phyloP scores from a whole-genome alignment of 1,140 invertebrate genomes.

The Agraylea sexmaculata region DNA sequence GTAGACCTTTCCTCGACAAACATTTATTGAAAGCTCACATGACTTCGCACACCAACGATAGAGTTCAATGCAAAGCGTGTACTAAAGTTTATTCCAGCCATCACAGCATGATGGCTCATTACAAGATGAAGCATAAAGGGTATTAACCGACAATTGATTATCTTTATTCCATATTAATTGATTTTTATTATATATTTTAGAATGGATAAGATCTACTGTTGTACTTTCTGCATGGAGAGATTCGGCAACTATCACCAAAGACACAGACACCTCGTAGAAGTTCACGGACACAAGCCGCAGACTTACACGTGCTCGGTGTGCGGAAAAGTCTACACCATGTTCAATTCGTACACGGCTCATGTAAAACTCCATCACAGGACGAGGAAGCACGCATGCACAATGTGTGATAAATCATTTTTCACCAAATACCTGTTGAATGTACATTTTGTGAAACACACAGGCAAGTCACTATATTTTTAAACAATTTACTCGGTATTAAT shows the following conservation, averaged over 20 bases:
- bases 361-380: conserved; percentile 2
- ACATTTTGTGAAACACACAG: conserved; percentile 11
- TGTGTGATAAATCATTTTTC: conserved; percentile 9
- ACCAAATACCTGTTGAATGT: conserved; percentile 1
- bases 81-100: conserved; percentile 5
- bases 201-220: conserved; percentile 7
- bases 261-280: conserved; percentile 8
- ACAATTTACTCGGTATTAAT: too few species aligned
- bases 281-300: conserved; percentile 1
- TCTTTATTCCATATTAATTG: too few species aligned
- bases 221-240: conserved; percentile 8
- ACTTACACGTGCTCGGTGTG: conserved; percentile 8
- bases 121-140: conserved; percentile 6
- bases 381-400: conserved; percentile 2
- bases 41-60: background rate
- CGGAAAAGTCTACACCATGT: background rate
- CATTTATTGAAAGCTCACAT: background rate
- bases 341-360: background rate
- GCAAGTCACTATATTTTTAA: too few species aligned
- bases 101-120: background rate
- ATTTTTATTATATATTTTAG: too few species aligned
- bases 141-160: too few species aligned
- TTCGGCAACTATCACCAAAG: conserved; percentile 6
- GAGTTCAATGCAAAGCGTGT: conserved; percentile 8
- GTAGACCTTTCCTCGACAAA: background rate